Percentiles rank a stretch among this genome's conserved stretches.
Evolutionary conservation across 2,797 vertebrate genomes (phyloP).

Genomic region (Sebastes taczanowskii): DNA sequence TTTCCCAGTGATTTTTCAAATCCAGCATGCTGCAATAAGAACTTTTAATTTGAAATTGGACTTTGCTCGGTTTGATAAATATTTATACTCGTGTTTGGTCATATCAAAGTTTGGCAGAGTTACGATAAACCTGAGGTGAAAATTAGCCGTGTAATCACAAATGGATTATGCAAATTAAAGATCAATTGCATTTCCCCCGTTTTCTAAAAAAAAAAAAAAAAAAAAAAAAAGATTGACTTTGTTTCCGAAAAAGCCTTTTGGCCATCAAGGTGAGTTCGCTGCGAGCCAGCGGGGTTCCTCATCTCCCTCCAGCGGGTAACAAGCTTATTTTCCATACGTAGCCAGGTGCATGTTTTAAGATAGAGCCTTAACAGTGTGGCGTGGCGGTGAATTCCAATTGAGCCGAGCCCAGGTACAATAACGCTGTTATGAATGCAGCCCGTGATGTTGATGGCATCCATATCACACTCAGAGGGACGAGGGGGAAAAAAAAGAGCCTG

Average conservation of each 20-base stretch:
- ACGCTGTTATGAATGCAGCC: constrained; percentile 74
- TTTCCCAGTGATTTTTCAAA: constrained; percentile 11
- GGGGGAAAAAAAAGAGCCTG: constrained; percentile 46
- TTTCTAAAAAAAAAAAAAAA: constrained; percentile 39
- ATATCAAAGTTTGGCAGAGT: constrained; percentile 68
- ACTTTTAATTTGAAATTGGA: constrained; percentile 52
- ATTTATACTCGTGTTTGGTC: constrained; percentile 50
- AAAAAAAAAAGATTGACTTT: constrained; percentile 57
- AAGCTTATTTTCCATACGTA: constrained; percentile 75
- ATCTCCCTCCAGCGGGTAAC: constrained; percentile 74
- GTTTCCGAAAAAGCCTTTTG: constrained; percentile 56
- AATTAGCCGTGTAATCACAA: constrained; percentile 72
- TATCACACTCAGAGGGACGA: constrained; percentile 72
- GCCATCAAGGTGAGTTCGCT: constrained; percentile 74
- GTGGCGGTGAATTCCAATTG: constrained; percentile 74
- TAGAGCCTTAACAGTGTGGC: constrained; percentile 74
- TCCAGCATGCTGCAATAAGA: constrained; percentile 14
- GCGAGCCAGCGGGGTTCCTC: constrained; percentile 72
- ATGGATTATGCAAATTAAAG: constrained; percentile 80
- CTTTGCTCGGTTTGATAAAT: constrained; percentile 53
- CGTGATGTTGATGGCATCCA: constrained; percentile 74
- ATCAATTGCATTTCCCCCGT: constrained; percentile 74
- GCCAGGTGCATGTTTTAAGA: constrained; percentile 86
- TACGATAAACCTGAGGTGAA: constrained; percentile 63
- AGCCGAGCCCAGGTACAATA: constrained; percentile 69